Percentiles rank a stretch among this genome's conserved stretches.
Conservation (phyloP, 2,797 vertebrate genomes). For the Ctenopoma kingsleyae region DNA sequence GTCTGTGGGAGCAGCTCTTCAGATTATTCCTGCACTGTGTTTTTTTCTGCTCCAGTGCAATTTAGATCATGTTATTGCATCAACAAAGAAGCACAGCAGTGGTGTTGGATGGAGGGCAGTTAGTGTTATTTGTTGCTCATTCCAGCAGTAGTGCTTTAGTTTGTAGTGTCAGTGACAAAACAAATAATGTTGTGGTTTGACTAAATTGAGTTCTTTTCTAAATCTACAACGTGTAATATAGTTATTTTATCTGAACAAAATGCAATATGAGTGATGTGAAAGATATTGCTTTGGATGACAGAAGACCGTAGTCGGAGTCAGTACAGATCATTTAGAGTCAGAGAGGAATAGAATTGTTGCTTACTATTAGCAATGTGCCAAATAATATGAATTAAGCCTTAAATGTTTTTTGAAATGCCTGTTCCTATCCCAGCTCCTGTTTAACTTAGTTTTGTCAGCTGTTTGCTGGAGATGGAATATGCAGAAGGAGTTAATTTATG, state of each 20-base stretch:
- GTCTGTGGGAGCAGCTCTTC: constrained; percentile 4
- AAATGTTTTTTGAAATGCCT: constrained; percentile 71
- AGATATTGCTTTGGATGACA: constrained; percentile 52
- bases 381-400: constrained; percentile 76
- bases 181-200: constrained; percentile 28
- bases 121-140: constrained; percentile 25
- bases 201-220: constrained; percentile 37
- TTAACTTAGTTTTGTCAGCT: constrained; percentile 45
- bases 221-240: constrained; percentile 48
- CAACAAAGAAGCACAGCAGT: constrained; percentile 32
- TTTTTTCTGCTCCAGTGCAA: constrained; percentile 32
- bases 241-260: constrained; percentile 61
- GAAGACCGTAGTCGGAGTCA: constrained; percentile 51
- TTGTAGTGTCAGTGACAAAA: constrained; percentile 45
- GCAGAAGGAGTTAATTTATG: constrained; percentile 49
- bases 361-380: constrained; percentile 56
- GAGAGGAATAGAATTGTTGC: constrained; percentile 42
- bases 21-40: constrained; percentile 4
- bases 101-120: constrained; percentile 4
- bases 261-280: constrained; percentile 64
- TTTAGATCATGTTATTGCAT: constrained; percentile 44
- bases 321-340: constrained; percentile 50
- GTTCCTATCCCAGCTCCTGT: constrained; percentile 49
- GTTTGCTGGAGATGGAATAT: constrained; percentile 46
- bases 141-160: constrained; percentile 45